Percentiles rank a stretch among this genome's conserved stretches.
Conservation (phyloP, 2,113 vertebrate species). For the Podocnemis expansa region DNA sequence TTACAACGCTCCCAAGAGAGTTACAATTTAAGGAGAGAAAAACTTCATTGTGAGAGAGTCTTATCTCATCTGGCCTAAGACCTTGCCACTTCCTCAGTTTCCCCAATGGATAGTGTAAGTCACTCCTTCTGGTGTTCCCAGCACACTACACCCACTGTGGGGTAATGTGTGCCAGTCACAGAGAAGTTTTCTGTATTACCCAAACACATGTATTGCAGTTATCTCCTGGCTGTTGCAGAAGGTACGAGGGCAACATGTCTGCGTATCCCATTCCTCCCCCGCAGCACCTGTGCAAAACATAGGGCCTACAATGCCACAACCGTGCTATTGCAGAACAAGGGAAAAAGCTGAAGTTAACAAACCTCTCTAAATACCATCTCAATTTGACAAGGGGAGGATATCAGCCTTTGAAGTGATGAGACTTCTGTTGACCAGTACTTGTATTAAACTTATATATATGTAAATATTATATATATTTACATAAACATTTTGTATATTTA, state of each 20-base stretch:
- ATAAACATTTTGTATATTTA: constrained; percentile 75
- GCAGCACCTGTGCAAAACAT: constrained; percentile 10
- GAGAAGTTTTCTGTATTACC: constrained; percentile 28
- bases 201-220: constrained; percentile 34
- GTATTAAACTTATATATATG: background rate
- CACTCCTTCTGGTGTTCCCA: background rate
- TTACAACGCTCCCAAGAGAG: background rate
- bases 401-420: background rate
- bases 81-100: background rate
- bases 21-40: background rate
- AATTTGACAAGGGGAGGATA: background rate
- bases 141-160: background rate
- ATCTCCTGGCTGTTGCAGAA: constrained; percentile 6
- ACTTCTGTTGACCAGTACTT: background rate
- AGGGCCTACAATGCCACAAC: background rate
- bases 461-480: constrained; percentile 50
- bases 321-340: constrained; percentile 20
- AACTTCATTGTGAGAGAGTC: background rate
- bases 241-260: constrained; percentile 8
- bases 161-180: background rate
- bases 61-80: background rate
- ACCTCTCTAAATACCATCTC: background rate
- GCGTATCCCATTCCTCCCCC: constrained; percentile 10
- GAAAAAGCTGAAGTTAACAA: constrained; percentile 4
- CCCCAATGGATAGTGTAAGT: background rate